Conservation (phyloP, 2,797 vertebrate genomes). For the Chloroceryle amazona region DNA sequence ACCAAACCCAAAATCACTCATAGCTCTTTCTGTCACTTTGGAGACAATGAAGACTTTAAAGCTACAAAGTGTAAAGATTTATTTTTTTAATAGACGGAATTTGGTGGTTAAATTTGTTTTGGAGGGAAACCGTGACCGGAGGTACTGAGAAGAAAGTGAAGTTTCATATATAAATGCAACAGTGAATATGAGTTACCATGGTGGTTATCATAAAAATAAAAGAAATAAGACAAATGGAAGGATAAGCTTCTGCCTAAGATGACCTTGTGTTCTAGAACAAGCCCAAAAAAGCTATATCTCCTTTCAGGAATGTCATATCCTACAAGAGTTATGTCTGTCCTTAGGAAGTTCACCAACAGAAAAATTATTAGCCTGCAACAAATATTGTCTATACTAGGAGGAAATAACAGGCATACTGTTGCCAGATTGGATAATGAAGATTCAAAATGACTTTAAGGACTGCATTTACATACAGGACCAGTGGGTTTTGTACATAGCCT, state of each 20-base stretch:
- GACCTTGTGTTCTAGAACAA: slow-evolving; percentile 41
- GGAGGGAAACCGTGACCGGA: neutral
- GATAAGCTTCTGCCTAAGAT: slow-evolving; percentile 45
- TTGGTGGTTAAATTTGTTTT: neutral
- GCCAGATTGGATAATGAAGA: neutral
- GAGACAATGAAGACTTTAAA: neutral
- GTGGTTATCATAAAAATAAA: neutral
- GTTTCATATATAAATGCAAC: neutral
- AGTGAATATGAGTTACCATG: neutral
- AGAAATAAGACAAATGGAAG: slow-evolving; percentile 28
- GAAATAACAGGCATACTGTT: neutral
- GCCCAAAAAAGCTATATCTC: neutral
- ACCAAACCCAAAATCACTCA: neutral
- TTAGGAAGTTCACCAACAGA: neutral
- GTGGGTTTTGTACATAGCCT: neutral
- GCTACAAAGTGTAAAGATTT: neutral
- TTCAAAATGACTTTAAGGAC: neutral
- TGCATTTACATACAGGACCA: neutral
- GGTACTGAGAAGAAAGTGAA: neutral
- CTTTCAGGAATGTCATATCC: neutral
- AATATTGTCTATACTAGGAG: neutral
- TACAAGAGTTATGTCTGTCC: slow-evolving; percentile 41
- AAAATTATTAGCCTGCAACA: neutral
- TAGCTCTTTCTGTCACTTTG: neutral
- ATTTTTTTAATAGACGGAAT: neutral